Evolutionary conservation across 2,888 invertebrate genomes (phyloP).

Genomic region (Mythimna impura): DNA sequence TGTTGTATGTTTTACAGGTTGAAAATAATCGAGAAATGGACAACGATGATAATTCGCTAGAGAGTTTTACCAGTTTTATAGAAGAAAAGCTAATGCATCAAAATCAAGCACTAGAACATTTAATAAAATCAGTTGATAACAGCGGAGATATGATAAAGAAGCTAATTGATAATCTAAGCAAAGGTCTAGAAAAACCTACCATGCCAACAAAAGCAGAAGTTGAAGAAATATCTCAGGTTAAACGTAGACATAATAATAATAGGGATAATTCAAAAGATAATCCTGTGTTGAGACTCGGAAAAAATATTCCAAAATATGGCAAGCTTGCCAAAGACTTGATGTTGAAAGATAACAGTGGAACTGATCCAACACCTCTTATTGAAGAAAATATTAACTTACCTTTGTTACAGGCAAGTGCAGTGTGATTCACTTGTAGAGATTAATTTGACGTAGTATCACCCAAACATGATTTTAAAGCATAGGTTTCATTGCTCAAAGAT

Average conservation of each 20-base stretch:
- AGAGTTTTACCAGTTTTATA: conserved; percentile 69
- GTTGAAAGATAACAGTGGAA: conserved; percentile 64
- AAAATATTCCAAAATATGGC: conserved; percentile 77
- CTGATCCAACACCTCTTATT: conserved; percentile 73
- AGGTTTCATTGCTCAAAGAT: conserved; percentile 21
- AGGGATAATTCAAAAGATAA: conserved; percentile 57
- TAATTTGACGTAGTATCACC: background rate
- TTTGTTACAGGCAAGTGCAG: conserved; percentile 61
- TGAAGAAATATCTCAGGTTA: conserved; percentile 64
- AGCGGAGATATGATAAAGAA: conserved; percentile 72
- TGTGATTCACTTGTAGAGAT: conserved; percentile 54
- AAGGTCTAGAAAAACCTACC: conserved; percentile 68
- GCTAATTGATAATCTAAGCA: conserved; percentile 73
- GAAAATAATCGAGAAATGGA: conserved; percentile 69
- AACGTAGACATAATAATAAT: conserved; percentile 62
- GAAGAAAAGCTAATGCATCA: conserved; percentile 79
- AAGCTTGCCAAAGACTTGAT: conserved; percentile 74
- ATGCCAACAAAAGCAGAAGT: conserved; percentile 72
- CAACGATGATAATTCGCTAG: conserved; percentile 40
- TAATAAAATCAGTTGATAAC: conserved; percentile 69
- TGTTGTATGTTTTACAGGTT: conserved; percentile 64
- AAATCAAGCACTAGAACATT: conserved; percentile 76
- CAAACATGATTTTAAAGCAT: background rate
- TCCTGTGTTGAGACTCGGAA: conserved; percentile 72
- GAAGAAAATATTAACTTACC: conserved; percentile 59